Percentiles rank a stretch among this genome's conserved stretches.
Evolutionary conservation across 2,113 vertebrate species (phyloP).

Genomic region (Aegotheles bennettii): DNA sequence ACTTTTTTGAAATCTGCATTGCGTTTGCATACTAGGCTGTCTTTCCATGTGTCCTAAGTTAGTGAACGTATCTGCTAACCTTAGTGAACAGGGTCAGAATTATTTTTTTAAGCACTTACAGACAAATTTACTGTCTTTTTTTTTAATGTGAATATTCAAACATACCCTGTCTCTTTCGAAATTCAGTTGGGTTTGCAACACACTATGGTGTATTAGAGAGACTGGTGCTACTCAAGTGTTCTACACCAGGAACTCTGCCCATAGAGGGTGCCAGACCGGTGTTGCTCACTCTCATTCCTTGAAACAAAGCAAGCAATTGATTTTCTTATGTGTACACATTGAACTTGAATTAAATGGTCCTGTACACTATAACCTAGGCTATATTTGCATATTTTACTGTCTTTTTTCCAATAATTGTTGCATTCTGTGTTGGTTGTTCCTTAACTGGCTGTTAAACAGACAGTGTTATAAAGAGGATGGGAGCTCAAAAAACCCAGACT

Average conservation of each 20-base stretch:
- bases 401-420: too few relatives aligned
- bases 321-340: accelerated
- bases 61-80: background rate
- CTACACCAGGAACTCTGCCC: background rate
- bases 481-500: conserved; percentile 96
- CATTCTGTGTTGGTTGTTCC: background rate
- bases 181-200: background rate
- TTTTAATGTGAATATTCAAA: background rate
- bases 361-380: background rate
- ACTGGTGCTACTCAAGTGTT: background rate
- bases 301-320: background rate
- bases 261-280: background rate
- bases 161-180: background rate
- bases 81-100: background rate
- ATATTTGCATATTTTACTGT: background rate
- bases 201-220: accelerated
- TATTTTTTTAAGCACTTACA: background rate
- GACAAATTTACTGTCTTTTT: background rate
- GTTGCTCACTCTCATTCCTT: background rate
- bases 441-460: conserved; percentile 75
- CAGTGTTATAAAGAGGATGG: conserved; percentile 99
- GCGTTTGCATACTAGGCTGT: background rate
- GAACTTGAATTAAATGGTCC: background rate
- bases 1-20: background rate
- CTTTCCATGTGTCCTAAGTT: background rate